Evolutionary conservation across 1,140 invertebrate genomes (phyloP).

Genomic region (Oncopodura yosiiana): DNA sequence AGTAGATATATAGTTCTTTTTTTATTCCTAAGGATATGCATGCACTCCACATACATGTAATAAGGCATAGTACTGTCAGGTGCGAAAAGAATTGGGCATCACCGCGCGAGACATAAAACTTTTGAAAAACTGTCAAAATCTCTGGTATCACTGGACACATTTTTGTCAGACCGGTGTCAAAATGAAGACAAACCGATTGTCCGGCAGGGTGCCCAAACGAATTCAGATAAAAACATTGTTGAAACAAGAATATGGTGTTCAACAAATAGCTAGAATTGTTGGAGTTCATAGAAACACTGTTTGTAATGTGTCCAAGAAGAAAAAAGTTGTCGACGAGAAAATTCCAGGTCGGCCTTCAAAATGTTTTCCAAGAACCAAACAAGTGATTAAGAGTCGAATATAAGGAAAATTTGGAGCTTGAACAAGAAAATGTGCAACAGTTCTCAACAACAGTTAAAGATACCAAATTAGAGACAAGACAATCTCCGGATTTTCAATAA

Average conservation of each 20-base stretch:
- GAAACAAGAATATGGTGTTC: neutral
- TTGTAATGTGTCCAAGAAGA: neutral
- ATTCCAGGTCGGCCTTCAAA: neutral
- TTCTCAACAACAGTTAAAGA: neutral
- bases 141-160: too few species aligned
- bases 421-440: neutral
- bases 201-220: too few species aligned
- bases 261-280: neutral
- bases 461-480: neutral
- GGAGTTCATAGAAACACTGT: neutral
- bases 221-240: neutral
- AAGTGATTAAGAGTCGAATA: neutral
- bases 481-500: neutral
- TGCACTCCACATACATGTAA: too few species aligned
- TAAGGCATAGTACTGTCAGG: too few species aligned
- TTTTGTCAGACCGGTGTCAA: too few species aligned
- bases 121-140: too few species aligned
- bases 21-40: too few species aligned
- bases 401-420: neutral
- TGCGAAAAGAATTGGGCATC: too few species aligned
- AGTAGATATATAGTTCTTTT: too few species aligned
- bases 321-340: neutral
- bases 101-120: too few species aligned
- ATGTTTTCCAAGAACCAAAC: neutral
- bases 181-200: too few species aligned